These are phyloP conservation scores for Casuarius casuarius DNA, from an alignment of 2,113 vertebrate genomes.

Conservation along the genomic window DNA sequence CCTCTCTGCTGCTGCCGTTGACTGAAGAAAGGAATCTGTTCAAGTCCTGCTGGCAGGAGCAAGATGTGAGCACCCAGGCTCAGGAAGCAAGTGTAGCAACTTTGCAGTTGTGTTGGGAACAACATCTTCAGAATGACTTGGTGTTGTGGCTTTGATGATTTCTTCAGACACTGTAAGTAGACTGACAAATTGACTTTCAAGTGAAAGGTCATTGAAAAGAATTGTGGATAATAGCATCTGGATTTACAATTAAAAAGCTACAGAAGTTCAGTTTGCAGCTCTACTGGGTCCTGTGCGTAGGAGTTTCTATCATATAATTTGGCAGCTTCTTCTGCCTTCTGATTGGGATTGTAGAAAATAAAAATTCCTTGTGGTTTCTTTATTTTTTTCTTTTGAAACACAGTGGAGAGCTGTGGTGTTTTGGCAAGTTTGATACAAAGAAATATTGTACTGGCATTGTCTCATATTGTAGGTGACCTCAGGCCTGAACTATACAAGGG, in stretches of 20 bases:
- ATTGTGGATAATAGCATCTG: constrained; percentile 75
- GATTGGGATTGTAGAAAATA: constrained; percentile 71
- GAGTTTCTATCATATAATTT: constrained; percentile 66
- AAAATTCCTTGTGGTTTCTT: constrained; percentile 77
- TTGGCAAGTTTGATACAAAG: constrained; percentile 63
- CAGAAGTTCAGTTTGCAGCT: constrained; percentile 65
- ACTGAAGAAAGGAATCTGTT: background rate
- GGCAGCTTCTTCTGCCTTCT: constrained; percentile 64
- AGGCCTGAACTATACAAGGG: constrained; percentile 2
- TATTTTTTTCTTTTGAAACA: constrained; percentile 28
- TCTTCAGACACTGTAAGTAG: constrained; percentile 76
- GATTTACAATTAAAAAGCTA: constrained; percentile 76
- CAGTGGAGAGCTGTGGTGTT: constrained; percentile 49
- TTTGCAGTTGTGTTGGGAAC: background rate
- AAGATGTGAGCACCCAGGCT: background rate
- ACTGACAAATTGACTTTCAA: constrained; percentile 82
- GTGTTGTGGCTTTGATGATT: constrained; percentile 76
- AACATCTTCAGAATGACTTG: constrained; percentile 41
- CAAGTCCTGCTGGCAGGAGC: background rate
- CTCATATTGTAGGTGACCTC: constrained; percentile 67
- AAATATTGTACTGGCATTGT: constrained; percentile 57
- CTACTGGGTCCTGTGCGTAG: constrained; percentile 55
- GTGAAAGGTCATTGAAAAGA: constrained; percentile 77
- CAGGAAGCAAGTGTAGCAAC: constrained; percentile 12
- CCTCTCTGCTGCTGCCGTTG: background rate